A percentile compares a stretch with the other conserved stretches of the same genome.
Evolutionary conservation across 2,113 vertebrate genomes (phyloP).

Genomic region (Carassius carassius): DNA sequence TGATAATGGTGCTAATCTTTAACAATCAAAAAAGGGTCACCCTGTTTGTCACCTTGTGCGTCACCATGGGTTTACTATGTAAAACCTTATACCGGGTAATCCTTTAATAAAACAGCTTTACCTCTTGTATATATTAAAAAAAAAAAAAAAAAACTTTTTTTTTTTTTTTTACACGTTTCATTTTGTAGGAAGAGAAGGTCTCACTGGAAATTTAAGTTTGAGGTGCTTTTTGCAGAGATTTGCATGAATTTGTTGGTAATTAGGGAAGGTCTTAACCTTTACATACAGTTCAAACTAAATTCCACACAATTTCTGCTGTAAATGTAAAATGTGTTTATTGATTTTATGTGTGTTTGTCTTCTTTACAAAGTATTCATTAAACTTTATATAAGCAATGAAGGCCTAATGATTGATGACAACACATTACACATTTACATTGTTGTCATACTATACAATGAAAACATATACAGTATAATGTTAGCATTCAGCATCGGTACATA

Average conservation of each 20-base stretch:
- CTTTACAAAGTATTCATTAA: conserved; percentile 19
- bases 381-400: background rate
- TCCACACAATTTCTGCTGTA: background rate
- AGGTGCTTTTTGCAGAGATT: background rate
- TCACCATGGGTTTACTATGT: background rate
- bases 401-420: background rate
- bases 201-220: background rate
- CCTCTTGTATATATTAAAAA: background rate
- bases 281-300: background rate
- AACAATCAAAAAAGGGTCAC: background rate
- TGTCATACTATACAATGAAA: background rate
- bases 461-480: background rate
- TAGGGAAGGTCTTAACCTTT: background rate
- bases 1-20: background rate
- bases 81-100: background rate
- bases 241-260: conserved; percentile 1
- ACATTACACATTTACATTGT: background rate
- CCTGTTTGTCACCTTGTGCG: background rate
- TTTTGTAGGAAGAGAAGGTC: background rate
- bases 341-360: background rate
- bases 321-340: background rate
- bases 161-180: background rate
- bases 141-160: background rate
- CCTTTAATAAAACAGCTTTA: background rate
- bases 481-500: background rate